These are phyloP conservation scores for Bucco capensis DNA, from an alignment of 2,113 vertebrate species.

Conservation along the genomic window DNA sequence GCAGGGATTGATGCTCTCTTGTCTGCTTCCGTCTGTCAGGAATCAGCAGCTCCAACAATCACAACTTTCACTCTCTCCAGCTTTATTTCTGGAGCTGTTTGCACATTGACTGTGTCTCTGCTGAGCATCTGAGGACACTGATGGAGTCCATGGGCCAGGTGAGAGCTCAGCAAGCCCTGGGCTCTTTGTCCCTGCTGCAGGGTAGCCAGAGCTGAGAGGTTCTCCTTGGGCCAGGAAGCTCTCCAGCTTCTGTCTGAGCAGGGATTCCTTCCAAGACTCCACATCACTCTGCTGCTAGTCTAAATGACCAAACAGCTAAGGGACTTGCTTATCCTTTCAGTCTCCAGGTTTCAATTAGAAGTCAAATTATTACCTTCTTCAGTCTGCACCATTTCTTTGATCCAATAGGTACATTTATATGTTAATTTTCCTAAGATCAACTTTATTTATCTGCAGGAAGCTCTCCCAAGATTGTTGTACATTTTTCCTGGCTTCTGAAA, in stretches of 20 bases:
- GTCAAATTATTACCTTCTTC: conserved; percentile 72
- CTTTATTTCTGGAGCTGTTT: not conserved
- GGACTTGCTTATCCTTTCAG: conserved; percentile 40
- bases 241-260: not conserved
- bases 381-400: conserved; percentile 66
- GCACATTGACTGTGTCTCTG: not conserved
- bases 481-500: conserved; percentile 81
- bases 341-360: conserved; percentile 75
- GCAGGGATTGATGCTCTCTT: not conserved
- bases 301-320: not conserved
- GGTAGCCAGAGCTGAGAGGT: not conserved
- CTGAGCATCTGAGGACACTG: not conserved
- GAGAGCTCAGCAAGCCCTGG: fast-evolving
- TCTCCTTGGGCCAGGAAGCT: not conserved
- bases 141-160: not conserved
- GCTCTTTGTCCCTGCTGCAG: not conserved
- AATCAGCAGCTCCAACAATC: not conserved
- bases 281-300: not conserved
- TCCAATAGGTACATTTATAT: conserved; percentile 79
- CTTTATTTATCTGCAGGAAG: conserved; percentile 80
- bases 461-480: conserved; percentile 75
- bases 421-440: conserved; percentile 81
- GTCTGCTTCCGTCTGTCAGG: not conserved
- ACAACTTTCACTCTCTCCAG: not conserved
- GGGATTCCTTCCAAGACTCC: conserved; percentile 9